These are phyloP conservation scores for Alosa sapidissima DNA, from an alignment of 2,797 vertebrate genomes.

Conservation along the genomic window DNA sequence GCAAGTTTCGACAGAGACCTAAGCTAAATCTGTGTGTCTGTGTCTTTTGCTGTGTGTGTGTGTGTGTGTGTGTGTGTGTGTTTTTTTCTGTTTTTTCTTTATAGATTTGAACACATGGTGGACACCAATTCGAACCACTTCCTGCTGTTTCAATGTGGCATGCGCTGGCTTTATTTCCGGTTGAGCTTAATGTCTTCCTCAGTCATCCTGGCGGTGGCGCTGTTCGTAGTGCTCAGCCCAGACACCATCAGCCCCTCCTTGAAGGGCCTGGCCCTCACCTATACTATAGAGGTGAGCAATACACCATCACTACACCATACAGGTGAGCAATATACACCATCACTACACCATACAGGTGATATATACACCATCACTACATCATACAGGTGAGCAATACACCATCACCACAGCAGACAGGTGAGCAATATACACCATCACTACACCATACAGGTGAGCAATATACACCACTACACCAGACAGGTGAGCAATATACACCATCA, in stretches of 20 bases:
- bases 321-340: slow-evolving; percentile 63
- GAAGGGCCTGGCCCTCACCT: slow-evolving; percentile 81
- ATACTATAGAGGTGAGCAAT: slow-evolving; percentile 77
- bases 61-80: not conserved
- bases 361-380: too few relatives aligned
- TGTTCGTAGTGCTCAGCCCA: slow-evolving; percentile 73
- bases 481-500: too few relatives aligned
- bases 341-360: not conserved
- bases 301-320: slow-evolving; percentile 36
- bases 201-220: slow-evolving; percentile 67
- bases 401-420: too few relatives aligned
- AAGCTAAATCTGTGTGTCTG: not conserved
- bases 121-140: slow-evolving; percentile 76
- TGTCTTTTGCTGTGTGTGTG: not conserved
- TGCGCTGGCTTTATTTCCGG: slow-evolving; percentile 79
- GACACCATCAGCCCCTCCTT: slow-evolving; percentile 63
- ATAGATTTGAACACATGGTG: slow-evolving; percentile 76
- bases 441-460: too few relatives aligned
- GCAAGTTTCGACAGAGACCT: slow-evolving; percentile 31
- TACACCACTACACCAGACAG: too few relatives aligned
- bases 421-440: too few relatives aligned
- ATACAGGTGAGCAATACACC: too few relatives aligned
- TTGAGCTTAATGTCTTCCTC: slow-evolving; percentile 68
- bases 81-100: slow-evolving; percentile 34
- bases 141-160: slow-evolving; percentile 72